These are phyloP conservation scores for Lithodes maja DNA, from an alignment of 2,888 invertebrate genomes.

Conservation along the genomic window DNA sequence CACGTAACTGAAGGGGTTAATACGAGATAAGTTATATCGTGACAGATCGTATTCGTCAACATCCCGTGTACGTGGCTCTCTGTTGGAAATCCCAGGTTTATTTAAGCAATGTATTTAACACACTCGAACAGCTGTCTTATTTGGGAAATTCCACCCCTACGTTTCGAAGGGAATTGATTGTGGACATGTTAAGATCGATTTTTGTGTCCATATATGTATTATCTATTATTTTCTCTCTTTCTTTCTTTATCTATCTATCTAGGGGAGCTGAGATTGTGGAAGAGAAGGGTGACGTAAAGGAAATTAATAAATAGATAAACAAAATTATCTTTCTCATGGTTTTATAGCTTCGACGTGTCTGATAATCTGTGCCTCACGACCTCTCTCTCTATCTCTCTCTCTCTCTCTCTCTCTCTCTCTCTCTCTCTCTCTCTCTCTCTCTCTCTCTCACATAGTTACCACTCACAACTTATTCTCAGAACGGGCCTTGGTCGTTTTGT, in stretches of 20 bases:
- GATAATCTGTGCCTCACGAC: constrained; percentile 24
- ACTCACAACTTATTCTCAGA: too few species aligned
- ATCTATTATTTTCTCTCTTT: too few species aligned
- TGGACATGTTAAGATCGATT: too few species aligned
- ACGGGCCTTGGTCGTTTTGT: too few species aligned
- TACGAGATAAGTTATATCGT: too few species aligned
- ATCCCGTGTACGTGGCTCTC: neutral
- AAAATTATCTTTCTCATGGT: neutral
- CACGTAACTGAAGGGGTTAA: too few species aligned
- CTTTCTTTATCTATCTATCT: neutral
- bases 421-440: too few species aligned
- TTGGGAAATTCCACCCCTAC: neutral
- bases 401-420: neutral
- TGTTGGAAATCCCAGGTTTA: neutral
- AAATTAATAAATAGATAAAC: neutral
- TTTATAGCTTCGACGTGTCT: neutral
- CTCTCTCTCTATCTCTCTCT: neutral
- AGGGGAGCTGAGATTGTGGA: neutral
- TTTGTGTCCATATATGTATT: too few species aligned
- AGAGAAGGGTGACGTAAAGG: neutral
- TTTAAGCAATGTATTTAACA: neutral
- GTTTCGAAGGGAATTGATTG: neutral
- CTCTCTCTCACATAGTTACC: too few species aligned
- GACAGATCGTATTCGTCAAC: neutral
- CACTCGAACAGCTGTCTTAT: neutral